Percentiles rank a stretch among this genome's conserved stretches.
phyloP scores from a whole-genome alignment of 2,888 invertebrate species.

The Pomacea canaliculata region DNA sequence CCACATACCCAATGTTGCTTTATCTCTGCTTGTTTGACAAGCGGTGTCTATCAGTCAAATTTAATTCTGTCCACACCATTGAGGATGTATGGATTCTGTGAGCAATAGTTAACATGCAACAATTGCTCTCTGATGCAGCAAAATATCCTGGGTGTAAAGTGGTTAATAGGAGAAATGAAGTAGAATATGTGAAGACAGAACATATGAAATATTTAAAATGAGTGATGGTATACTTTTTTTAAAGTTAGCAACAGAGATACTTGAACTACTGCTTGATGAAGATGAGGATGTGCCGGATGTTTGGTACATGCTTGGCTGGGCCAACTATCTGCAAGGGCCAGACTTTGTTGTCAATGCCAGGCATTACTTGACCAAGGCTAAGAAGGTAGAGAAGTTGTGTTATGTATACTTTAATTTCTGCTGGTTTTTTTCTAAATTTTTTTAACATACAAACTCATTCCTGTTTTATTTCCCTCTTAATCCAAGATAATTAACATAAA shows the following conservation, averaged over 20 bases:
- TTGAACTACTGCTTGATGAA: conserved; percentile 70
- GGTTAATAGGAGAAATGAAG: too few species aligned
- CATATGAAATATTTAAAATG: too few species aligned
- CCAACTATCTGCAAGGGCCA: conserved; percentile 68
- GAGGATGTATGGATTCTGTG: too few species aligned
- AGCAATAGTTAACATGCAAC: too few species aligned
- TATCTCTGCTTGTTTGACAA: too few species aligned
- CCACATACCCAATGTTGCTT: too few species aligned
- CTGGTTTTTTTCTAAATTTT: too few species aligned
- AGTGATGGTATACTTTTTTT: conserved; percentile 2
- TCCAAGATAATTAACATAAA: neutral
- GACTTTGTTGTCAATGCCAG: conserved; percentile 68
- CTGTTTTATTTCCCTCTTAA: neutral
- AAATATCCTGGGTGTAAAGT: too few species aligned
- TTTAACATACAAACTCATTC: neutral
- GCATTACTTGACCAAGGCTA: conserved; percentile 68
- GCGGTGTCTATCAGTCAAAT: too few species aligned
- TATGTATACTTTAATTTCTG: neutral
- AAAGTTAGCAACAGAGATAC: conserved; percentile 67
- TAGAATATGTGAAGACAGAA: too few species aligned
- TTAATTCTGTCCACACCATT: too few species aligned
- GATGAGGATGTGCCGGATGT: conserved; percentile 70
- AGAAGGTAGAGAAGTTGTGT: conserved; percentile 53
- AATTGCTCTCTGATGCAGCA: too few species aligned
- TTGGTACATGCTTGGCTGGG: conserved; percentile 72